These are phyloP conservation scores for Chinchilla lanigera DNA, from an alignment of 2,113 vertebrate species.

Conservation along the genomic window DNA sequence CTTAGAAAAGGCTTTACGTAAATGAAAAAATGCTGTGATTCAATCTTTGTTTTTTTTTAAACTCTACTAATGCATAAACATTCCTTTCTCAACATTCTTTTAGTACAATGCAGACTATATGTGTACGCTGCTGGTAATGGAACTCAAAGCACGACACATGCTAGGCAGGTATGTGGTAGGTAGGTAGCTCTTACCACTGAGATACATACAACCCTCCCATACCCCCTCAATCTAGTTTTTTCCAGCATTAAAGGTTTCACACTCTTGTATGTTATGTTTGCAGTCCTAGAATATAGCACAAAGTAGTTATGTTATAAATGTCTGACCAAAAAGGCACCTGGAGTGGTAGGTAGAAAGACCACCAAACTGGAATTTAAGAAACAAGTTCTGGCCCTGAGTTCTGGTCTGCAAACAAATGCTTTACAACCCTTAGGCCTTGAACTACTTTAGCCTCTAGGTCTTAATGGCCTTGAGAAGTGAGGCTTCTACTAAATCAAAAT, in stretches of 20 bases:
- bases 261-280: not conserved
- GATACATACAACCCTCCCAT: no score
- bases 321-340: not conserved
- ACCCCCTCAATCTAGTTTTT: not conserved
- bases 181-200: not conserved
- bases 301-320: not conserved
- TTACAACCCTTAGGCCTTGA: not conserved
- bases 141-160: not conserved
- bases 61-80: not conserved
- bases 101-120: not conserved
- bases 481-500: not conserved
- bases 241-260: not conserved
- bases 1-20: not conserved
- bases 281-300: not conserved
- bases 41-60: not conserved
- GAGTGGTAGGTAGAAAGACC: not conserved
- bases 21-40: slow-evolving; percentile 51
- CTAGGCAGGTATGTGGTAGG: not conserved
- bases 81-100: not conserved
- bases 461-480: not conserved
- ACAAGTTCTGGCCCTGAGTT: not conserved
- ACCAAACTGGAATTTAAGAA: not conserved
- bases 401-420: not conserved
- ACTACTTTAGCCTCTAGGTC: not conserved
- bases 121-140: not conserved